Evolutionary conservation across 2,113 vertebrate genomes (phyloP).

Genomic region (Rhynchomys soricoides): DNA sequence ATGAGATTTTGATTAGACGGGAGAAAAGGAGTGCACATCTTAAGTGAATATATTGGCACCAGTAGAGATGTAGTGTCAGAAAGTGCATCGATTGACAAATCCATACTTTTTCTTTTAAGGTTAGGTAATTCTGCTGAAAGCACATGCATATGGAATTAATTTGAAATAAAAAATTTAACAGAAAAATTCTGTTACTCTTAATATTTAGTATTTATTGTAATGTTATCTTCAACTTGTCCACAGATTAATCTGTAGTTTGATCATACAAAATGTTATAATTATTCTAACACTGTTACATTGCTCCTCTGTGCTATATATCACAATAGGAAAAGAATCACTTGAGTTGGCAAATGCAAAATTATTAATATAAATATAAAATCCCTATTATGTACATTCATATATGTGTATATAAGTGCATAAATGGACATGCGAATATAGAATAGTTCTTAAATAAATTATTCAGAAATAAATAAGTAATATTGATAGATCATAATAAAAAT

Average conservation of each 20-base stretch:
- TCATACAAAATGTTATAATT: background rate
- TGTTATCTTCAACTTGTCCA: background rate
- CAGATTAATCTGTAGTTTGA: background rate
- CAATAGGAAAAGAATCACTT: background rate
- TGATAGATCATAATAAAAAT: background rate
- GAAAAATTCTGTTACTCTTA: background rate
- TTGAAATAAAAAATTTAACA: conserved; percentile 36
- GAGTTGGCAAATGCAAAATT: background rate
- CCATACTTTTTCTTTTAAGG: background rate
- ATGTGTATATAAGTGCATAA: fast-evolving
- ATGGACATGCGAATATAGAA: background rate
- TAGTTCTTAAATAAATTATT: background rate
- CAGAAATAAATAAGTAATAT: background rate
- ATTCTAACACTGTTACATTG: background rate
- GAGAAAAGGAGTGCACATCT: background rate
- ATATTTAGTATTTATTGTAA: background rate
- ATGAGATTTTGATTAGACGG: conserved; percentile 38
- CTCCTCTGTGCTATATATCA: background rate
- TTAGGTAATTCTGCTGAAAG: background rate
- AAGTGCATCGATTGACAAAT: background rate
- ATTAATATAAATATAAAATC: background rate
- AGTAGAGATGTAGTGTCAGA: background rate
- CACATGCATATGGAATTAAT: background rate
- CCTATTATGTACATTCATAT: background rate
- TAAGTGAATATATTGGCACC: background rate